These are phyloP conservation scores for Gisinianus flammeolus DNA, from an alignment of 2,888 invertebrate species.

Conservation along the genomic window DNA sequence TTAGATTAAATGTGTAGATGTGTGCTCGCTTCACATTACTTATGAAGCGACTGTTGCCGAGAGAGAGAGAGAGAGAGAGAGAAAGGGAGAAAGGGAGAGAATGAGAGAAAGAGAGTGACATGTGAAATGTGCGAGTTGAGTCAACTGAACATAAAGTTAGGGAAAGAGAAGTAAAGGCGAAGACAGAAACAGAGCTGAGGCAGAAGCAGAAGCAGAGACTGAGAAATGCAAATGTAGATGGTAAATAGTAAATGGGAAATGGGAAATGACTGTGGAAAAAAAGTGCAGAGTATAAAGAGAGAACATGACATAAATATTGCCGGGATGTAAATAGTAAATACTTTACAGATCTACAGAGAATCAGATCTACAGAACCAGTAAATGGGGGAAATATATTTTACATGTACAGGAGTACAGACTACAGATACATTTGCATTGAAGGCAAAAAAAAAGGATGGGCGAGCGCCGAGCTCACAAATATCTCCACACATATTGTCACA, in stretches of 20 bases:
- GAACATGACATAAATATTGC: conserved; percentile 18
- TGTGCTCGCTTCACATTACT: conserved; percentile 2
- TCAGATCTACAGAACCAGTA: too few species aligned
- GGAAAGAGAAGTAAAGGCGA: neutral
- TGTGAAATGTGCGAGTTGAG: conserved; percentile 27
- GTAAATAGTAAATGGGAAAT: too few species aligned
- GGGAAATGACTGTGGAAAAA: neutral
- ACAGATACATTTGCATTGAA: too few species aligned
- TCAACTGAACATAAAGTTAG: conserved; percentile 17
- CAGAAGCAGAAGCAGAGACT: too few species aligned
- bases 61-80: too few species aligned
- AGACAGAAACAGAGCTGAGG: neutral
- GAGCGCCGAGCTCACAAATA: conserved; percentile 3
- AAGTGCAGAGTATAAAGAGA: conserved; percentile 9
- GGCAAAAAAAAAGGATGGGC: conserved; percentile 10
- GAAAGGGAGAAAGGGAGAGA: too few species aligned
- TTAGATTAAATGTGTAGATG: conserved; percentile 9
- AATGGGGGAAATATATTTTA: too few species aligned
- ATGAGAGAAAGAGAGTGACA: neutral
- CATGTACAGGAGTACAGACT: too few species aligned
- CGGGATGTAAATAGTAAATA: too few species aligned
- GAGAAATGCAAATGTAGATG: neutral
- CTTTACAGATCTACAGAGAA: too few species aligned
- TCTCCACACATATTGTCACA: conserved; percentile 36
- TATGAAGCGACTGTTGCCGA: neutral